Evolutionary conservation across 2,113 vertebrate species (phyloP).

Genomic region (Ellobius talpinus): DNA sequence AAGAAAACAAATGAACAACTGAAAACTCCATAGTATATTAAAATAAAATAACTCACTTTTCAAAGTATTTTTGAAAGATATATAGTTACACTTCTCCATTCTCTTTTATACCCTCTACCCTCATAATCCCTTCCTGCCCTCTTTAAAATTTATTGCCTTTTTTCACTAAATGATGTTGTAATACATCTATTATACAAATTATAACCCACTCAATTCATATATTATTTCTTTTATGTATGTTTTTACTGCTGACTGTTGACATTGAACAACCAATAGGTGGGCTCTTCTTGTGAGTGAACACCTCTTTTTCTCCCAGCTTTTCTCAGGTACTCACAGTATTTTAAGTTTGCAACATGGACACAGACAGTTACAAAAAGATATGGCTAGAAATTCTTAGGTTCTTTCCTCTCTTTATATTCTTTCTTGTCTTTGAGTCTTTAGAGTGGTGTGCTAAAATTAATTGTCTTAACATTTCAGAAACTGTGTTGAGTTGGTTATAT

Average conservation of each 20-base stretch:
- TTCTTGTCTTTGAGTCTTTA: constrained; percentile 17
- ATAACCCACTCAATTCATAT: rapidly evolving
- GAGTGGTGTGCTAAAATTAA: not conserved
- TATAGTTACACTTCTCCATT: not conserved
- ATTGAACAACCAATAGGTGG: not conserved
- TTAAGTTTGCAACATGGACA: not conserved
- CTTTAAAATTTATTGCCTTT: not conserved
- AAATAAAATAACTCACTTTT: not conserved
- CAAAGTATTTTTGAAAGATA: not conserved
- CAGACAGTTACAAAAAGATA: not conserved
- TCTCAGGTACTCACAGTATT: not conserved
- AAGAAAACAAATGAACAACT: not conserved
- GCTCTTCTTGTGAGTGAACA: too few species aligned
- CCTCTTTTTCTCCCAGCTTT: not conserved
- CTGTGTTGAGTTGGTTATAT: not conserved
- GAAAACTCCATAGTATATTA: not conserved
- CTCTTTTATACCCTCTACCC: rapidly evolving
- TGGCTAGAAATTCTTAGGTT: not conserved
- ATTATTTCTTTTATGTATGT: not conserved
- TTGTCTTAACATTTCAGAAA: constrained; percentile 33
- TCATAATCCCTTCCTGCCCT: not conserved
- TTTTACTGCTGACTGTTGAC: not conserved
- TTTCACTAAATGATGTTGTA: not conserved
- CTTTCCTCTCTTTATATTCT: not conserved
- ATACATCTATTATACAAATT: not conserved